Conservation (phyloP, 2,797 vertebrate genomes). For the Acanthornis magna region DNA sequence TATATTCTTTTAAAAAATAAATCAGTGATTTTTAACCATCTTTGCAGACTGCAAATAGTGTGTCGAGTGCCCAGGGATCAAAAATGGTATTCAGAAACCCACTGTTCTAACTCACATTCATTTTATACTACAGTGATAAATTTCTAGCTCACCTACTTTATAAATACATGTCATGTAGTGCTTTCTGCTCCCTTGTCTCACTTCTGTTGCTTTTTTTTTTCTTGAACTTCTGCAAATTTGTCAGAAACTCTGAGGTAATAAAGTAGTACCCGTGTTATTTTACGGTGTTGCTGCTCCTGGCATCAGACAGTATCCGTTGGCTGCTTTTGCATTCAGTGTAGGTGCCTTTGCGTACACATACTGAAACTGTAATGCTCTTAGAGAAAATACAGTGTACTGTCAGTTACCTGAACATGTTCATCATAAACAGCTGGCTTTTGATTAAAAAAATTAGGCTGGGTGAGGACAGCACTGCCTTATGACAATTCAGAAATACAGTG, state of each 20-base stretch:
- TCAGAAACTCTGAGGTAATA: neutral
- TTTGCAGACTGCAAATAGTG: neutral
- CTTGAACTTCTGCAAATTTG: neutral
- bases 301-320: neutral
- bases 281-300: neutral
- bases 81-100: neutral
- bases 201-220: neutral
- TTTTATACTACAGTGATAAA: neutral
- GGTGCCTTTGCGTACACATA: neutral
- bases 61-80: neutral
- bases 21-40: neutral
- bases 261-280: neutral
- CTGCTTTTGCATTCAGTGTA: neutral
- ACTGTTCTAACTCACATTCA: neutral
- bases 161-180: neutral
- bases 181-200: neutral
- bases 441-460: neutral
- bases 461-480: neutral
- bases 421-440: neutral
- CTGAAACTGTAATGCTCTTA: neutral
- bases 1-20: neutral
- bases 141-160: neutral
- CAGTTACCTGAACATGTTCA: neutral
- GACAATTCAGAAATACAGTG: neutral
- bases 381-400: neutral